Conservation (phyloP, 2,888 invertebrate genomes). For the Tinea pellionella region DNA sequence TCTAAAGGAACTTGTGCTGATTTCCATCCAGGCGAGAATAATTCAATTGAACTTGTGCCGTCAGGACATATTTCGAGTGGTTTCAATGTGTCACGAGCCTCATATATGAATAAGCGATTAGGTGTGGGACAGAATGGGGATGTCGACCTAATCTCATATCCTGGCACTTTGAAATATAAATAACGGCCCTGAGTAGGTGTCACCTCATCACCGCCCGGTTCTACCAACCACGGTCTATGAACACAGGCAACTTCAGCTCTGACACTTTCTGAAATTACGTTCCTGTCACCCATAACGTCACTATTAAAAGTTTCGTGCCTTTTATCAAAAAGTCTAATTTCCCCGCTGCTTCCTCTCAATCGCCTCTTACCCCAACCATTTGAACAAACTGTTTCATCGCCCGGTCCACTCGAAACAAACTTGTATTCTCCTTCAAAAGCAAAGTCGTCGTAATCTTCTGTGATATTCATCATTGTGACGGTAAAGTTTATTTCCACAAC, state of each 20-base stretch:
- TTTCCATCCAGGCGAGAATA: conserved; percentile 80
- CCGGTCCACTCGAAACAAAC: conserved; percentile 69
- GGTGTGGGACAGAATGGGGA: conserved; percentile 73
- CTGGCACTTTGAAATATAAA: conserved; percentile 77
- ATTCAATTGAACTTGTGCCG: conserved; percentile 66
- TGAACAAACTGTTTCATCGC: conserved; percentile 71
- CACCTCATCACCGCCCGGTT: conserved; percentile 79
- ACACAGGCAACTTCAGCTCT: conserved; percentile 72
- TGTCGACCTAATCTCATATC: conserved; percentile 66
- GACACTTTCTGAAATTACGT: conserved; percentile 64
- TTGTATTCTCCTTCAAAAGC: conserved; percentile 81
- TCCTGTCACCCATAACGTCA: conserved; percentile 57
- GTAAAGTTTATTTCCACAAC: conserved; percentile 80
- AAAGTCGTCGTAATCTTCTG: conserved; percentile 83
- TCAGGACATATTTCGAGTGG: conserved; percentile 77
- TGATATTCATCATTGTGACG: conserved; percentile 82
- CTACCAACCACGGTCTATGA: conserved; percentile 82
- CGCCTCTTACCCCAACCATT: conserved; percentile 74
- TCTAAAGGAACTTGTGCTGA: conserved; percentile 53
- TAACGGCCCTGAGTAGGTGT: conserved; percentile 72
- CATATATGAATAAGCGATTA: conserved; percentile 79
- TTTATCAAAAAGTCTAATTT: conserved; percentile 75
- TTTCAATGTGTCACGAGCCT: conserved; percentile 73
- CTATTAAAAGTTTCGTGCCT: conserved; percentile 52
- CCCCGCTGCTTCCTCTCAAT: conserved; percentile 78